phyloP scores from a whole-genome alignment of 2,113 vertebrate genomes.

The Rhizomys pruinosus region DNA sequence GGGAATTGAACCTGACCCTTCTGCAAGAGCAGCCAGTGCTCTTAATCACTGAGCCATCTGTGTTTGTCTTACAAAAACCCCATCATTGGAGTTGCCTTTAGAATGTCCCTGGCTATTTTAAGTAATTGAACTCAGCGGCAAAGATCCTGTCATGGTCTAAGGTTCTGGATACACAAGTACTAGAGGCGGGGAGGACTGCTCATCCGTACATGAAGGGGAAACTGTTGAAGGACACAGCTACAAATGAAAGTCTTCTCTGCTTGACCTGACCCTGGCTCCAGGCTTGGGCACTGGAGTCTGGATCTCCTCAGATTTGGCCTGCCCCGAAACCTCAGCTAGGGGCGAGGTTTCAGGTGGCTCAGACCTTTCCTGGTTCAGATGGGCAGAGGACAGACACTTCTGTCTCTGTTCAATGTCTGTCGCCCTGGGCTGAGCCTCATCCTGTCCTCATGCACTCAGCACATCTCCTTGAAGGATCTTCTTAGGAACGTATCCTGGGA shows the following conservation, averaged over 20 bases:
- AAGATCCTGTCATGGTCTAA: not conserved
- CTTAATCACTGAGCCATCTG: no score
- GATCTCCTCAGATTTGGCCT: not conserved
- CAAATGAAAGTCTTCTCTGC: accelerated
- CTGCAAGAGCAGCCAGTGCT: no score
- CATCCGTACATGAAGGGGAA: not conserved
- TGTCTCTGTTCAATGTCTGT: accelerated
- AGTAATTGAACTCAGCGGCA: no score
- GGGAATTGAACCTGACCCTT: no score
- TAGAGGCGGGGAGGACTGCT: not conserved
- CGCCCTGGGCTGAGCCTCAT: accelerated
- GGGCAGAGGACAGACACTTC: accelerated
- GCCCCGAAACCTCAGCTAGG: not conserved
- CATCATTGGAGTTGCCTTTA: not conserved
- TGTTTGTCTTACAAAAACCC: not conserved
- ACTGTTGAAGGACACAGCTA: accelerated
- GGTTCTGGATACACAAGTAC: no score
- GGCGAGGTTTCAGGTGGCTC: accelerated
- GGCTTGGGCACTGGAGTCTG: not conserved
- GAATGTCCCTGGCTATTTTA: not conserved
- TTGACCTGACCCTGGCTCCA: accelerated
- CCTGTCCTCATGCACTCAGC: not conserved
- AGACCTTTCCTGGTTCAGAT: not conserved
- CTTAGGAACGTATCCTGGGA: not conserved
- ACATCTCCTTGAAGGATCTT: not conserved